A percentile compares a stretch with the other conserved stretches of the same genome.
Conservation (phyloP, 2,113 vertebrate genomes). For the Phaethon lepturus region DNA sequence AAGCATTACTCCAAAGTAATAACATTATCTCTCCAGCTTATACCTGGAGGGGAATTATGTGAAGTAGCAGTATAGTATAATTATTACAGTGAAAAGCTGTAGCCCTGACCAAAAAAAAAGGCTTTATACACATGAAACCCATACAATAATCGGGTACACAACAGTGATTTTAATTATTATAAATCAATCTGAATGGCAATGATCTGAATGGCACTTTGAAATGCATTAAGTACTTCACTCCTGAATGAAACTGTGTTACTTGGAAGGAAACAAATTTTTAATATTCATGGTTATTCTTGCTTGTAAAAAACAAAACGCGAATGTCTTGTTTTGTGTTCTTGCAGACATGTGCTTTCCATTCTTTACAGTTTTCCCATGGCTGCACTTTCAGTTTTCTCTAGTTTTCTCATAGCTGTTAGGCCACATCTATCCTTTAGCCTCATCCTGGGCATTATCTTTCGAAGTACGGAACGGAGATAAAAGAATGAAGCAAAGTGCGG, state of each 20-base stretch:
- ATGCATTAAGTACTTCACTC: neutral
- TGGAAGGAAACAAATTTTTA: neutral
- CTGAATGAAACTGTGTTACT: neutral
- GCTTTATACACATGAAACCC: neutral
- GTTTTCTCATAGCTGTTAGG: neutral
- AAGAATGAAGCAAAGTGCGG: neutral
- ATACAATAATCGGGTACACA: neutral
- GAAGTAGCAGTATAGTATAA: constrained; percentile 8
- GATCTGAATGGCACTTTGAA: neutral
- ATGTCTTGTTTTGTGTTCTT: neutral
- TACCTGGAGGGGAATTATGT: constrained; percentile 45
- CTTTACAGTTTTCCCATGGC: neutral
- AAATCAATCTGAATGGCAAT: neutral
- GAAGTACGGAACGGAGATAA: neutral
- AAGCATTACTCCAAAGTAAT: constrained; percentile 38
- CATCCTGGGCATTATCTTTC: neutral
- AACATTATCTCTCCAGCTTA: neutral
- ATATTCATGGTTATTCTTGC: neutral
- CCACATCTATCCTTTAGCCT: neutral
- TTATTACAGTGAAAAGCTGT: constrained; percentile 16
- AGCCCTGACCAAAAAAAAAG: neutral
- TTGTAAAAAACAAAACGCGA: neutral
- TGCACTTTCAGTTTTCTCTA: neutral
- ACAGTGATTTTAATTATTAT: neutral
- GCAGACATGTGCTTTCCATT: neutral